These are phyloP conservation scores for Myotis myotis DNA, from an alignment of 2,797 vertebrate species.

Conservation along the genomic window DNA sequence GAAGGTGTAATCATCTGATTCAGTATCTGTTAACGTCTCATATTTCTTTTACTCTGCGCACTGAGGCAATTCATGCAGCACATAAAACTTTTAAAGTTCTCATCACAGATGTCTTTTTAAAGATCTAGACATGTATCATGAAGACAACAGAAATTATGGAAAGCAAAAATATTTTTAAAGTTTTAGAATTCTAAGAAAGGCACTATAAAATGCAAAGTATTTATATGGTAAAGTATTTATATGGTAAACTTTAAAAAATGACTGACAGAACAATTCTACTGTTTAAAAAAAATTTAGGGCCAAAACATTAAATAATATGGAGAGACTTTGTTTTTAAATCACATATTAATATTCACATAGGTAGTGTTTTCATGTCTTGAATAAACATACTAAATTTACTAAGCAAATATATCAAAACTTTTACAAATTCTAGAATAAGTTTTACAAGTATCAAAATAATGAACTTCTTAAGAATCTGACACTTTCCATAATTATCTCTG, in stretches of 20 bases:
- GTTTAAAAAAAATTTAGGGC: not conserved
- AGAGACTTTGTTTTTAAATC: slow-evolving; percentile 32
- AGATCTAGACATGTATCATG: not conserved
- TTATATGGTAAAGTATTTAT: slow-evolving; percentile 41
- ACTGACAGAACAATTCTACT: not conserved
- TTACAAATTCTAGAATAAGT: slow-evolving; percentile 31
- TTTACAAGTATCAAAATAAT: slow-evolving; percentile 50
- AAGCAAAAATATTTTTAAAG: slow-evolving; percentile 51
- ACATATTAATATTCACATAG: slow-evolving; percentile 35
- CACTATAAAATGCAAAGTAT: slow-evolving; percentile 49
- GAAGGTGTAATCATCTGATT: slow-evolving; percentile 9
- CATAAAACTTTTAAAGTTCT: slow-evolving; percentile 55
- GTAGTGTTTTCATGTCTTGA: slow-evolving; percentile 42
- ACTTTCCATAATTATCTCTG: slow-evolving; percentile 48
- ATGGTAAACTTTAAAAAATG: slow-evolving; percentile 38
- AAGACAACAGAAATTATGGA: slow-evolving; percentile 49
- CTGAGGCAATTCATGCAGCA: slow-evolving; percentile 20
- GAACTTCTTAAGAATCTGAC: not conserved
- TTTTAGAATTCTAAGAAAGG: slow-evolving; percentile 57
- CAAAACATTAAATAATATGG: slow-evolving; percentile 23
- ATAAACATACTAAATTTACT: not conserved
- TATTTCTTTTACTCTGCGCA: not conserved
- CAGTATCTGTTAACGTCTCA: slow-evolving; percentile 14
- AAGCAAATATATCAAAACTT: slow-evolving; percentile 49
- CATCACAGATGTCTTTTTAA: slow-evolving; percentile 18